Evolutionary conservation across 2,113 vertebrate species (phyloP).

Genomic region (Paracanthobrama guichenoti): DNA sequence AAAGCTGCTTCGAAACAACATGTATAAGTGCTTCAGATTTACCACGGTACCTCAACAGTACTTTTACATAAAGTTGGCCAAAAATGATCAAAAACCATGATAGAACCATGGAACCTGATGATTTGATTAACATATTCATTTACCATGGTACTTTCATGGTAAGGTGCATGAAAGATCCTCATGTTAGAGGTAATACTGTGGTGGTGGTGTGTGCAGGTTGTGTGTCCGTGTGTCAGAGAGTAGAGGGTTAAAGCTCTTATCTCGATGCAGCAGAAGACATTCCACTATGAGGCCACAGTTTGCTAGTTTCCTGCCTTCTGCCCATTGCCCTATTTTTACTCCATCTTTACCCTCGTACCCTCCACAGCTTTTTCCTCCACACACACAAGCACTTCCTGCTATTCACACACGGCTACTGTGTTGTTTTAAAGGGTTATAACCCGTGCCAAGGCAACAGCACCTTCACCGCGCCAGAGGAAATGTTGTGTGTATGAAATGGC

Average conservation of each 20-base stretch:
- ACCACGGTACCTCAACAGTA: neutral
- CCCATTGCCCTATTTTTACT: constrained; percentile 95
- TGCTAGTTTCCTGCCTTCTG: constrained; percentile 91
- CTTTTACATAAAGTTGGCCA: neutral
- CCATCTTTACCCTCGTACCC: constrained; percentile 82
- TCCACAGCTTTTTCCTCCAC: constrained; percentile 92
- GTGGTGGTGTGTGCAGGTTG: neutral
- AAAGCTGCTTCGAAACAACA: too few relatives aligned
- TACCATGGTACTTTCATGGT: neutral
- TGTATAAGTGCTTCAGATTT: neutral
- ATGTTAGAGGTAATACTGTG: neutral
- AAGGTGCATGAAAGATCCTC: neutral
- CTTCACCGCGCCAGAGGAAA: constrained; percentile 25
- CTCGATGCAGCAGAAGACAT: constrained; percentile 91
- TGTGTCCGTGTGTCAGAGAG: constrained; percentile 58
- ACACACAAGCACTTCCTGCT: constrained; percentile 81
- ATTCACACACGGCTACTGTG: constrained; percentile 78
- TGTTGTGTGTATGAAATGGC: neutral
- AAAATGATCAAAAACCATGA: neutral
- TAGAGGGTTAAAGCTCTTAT: constrained; percentile 92
- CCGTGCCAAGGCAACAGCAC: constrained; percentile 57
- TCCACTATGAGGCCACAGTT: constrained; percentile 89
- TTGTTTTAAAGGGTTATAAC: constrained; percentile 71
- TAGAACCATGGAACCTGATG: neutral
- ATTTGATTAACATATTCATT: neutral